Evolutionary conservation across 1,140 invertebrate genomes (phyloP).

Genomic region (Parasteatoda tepidariorum): DNA sequence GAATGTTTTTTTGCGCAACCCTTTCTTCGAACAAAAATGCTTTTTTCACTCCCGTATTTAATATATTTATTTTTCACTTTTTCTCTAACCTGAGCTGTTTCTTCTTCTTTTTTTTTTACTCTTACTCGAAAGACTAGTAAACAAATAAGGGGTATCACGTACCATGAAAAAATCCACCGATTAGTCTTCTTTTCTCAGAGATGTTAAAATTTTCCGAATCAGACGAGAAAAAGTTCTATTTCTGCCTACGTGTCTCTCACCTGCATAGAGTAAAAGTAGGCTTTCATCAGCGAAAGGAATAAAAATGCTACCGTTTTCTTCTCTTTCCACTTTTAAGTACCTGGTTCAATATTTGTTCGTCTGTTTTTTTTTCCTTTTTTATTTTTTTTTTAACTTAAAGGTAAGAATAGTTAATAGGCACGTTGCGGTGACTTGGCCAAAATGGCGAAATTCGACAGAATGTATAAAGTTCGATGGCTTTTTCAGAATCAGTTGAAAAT

Average conservation of each 20-base stretch:
- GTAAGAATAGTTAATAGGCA: constrained; percentile 31
- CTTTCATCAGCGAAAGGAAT: not conserved
- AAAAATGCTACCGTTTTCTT: not conserved
- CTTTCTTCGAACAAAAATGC: constrained; percentile 11
- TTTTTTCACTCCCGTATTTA: not conserved
- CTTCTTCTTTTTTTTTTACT: not conserved
- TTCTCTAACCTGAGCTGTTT: too few relatives aligned
- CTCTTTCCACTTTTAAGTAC: not conserved
- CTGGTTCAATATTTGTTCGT: not conserved
- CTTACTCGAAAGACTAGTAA: not conserved
- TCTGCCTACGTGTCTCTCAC: constrained; percentile 29
- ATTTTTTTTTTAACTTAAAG: not conserved
- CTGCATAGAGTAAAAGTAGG: not conserved
- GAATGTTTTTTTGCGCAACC: not conserved
- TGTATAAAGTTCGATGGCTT: not conserved
- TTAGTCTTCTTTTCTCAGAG: constrained; percentile 40
- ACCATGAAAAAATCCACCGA: not conserved
- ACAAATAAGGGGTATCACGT: constrained; percentile 21
- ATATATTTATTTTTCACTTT: not conserved
- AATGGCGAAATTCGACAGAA: not conserved
- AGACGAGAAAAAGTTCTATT: constrained; percentile 22
- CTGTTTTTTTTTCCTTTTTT: not conserved
- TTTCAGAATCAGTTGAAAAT: too few relatives aligned
- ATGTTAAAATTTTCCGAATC: constrained; percentile 9
- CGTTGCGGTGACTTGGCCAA: constrained; percentile 1